Conservation (phyloP, 92 coral and sea anemone genomes). For the Palythoa grandis region DNA sequence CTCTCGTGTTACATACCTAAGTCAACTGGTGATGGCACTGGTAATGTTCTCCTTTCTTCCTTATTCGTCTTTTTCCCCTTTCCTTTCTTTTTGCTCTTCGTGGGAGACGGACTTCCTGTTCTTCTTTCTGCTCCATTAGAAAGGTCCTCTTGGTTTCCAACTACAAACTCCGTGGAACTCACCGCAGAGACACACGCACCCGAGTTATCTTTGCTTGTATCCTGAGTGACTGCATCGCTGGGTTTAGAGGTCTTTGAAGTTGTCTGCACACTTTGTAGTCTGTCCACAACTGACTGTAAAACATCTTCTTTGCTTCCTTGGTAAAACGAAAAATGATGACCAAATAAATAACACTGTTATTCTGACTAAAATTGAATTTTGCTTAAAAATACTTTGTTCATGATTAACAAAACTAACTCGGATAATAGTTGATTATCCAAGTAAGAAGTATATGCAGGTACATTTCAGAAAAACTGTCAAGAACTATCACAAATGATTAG, state of each 20-base stretch:
- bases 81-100: constrained; percentile 24
- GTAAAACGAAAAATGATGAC: background rate
- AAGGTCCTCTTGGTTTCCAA: background rate
- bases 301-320: constrained; percentile 31
- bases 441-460: too few relatives aligned
- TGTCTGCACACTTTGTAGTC: constrained; percentile 27
- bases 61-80: constrained; percentile 17
- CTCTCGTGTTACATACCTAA: background rate
- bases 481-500: too few relatives aligned
- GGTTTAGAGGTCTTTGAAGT: background rate
- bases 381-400: background rate
- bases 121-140: background rate
- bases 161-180: background rate
- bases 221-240: constrained; percentile 3
- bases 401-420: too few relatives aligned
- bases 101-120: constrained; percentile 14
- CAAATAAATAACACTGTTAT: background rate
- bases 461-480: too few relatives aligned
- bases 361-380: background rate
- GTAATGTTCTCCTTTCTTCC: background rate
- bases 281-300: constrained; percentile 21
- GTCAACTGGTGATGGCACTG: constrained; percentile 18
- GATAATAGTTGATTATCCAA: too few relatives aligned
- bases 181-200: background rate
- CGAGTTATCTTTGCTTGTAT: background rate